Evolutionary conservation across 92 coral and sea anemone species (phyloP).

Genomic region (Actinernus sp.): DNA sequence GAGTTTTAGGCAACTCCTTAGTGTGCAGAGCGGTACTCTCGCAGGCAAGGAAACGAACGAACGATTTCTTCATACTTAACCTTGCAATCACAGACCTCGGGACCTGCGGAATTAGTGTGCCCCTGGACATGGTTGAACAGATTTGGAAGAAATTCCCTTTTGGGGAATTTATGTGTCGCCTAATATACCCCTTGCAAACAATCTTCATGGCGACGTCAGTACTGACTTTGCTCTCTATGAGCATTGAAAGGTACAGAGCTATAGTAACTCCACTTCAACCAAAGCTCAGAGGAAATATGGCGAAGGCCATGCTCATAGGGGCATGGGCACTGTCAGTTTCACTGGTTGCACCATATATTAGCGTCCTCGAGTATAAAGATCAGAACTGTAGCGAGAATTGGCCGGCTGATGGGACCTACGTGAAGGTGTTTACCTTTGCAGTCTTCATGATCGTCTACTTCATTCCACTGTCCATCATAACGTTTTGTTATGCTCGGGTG

Average conservation of each 20-base stretch:
- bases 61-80: slow-evolving; percentile 65
- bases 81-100: slow-evolving; percentile 74
- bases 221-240: slow-evolving; percentile 57
- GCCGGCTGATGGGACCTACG: slow-evolving; percentile 27
- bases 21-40: slow-evolving; percentile 55
- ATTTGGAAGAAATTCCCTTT: slow-evolving; percentile 44
- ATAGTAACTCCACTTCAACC: slow-evolving; percentile 79
- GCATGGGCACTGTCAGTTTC: slow-evolving; percentile 67
- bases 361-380: slow-evolving; percentile 32
- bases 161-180: slow-evolving; percentile 54
- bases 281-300: slow-evolving; percentile 25
- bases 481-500: slow-evolving; percentile 26
- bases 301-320: slow-evolving; percentile 28
- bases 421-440: slow-evolving; percentile 41
- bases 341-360: slow-evolving; percentile 67
- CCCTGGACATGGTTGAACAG: slow-evolving; percentile 66
- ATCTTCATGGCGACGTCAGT: slow-evolving; percentile 72
- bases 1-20: slow-evolving; percentile 46
- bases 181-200: slow-evolving; percentile 80
- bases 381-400: slow-evolving; percentile 59
- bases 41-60: slow-evolving; percentile 39
- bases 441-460: slow-evolving; percentile 56
- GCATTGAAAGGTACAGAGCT: slow-evolving; percentile 67
- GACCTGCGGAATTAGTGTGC: slow-evolving; percentile 58
- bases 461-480: slow-evolving; percentile 46